Evolutionary conservation across 2,113 vertebrate genomes (phyloP).

Genomic region (Psittacula cyanocephala): DNA sequence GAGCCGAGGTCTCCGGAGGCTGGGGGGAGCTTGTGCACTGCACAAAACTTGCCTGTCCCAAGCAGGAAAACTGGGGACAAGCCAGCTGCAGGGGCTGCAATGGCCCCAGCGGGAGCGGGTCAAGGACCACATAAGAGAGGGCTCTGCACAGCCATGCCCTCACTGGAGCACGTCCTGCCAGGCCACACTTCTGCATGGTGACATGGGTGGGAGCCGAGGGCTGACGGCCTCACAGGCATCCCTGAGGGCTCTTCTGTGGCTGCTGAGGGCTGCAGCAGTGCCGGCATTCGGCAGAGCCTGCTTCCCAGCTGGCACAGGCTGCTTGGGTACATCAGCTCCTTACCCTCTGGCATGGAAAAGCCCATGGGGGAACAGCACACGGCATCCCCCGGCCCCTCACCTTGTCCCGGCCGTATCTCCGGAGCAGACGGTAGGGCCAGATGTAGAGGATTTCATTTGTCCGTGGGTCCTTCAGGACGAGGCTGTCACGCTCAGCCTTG

Average conservation of each 20-base stretch:
- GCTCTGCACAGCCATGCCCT: background rate
- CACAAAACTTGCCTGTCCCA: accelerated
- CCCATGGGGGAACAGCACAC: accelerated
- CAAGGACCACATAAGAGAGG: background rate
- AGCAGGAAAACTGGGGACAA: background rate
- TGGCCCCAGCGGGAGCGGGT: accelerated
- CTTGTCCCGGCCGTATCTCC: constrained; percentile 93
- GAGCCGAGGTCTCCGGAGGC: background rate
- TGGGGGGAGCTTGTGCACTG: background rate
- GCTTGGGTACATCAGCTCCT: background rate
- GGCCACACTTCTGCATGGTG: accelerated
- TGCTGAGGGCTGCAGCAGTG: background rate
- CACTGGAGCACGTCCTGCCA: background rate
- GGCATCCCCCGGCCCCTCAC: constrained; percentile 35
- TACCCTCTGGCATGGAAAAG: background rate
- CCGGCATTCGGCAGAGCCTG: background rate
- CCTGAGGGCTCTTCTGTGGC: background rate
- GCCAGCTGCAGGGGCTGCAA: background rate
- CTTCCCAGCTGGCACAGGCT: background rate
- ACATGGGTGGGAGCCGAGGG: background rate
- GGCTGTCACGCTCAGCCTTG: constrained; percentile 79
- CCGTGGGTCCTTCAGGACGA: constrained; percentile 84
- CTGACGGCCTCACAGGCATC: background rate
- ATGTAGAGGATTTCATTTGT: constrained; percentile 76
- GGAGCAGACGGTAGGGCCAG: constrained; percentile 95